A percentile compares a stretch with the other conserved stretches of the same genome.
Conservation (phyloP, 2,113 vertebrate species). For the Thermophis baileyi region DNA sequence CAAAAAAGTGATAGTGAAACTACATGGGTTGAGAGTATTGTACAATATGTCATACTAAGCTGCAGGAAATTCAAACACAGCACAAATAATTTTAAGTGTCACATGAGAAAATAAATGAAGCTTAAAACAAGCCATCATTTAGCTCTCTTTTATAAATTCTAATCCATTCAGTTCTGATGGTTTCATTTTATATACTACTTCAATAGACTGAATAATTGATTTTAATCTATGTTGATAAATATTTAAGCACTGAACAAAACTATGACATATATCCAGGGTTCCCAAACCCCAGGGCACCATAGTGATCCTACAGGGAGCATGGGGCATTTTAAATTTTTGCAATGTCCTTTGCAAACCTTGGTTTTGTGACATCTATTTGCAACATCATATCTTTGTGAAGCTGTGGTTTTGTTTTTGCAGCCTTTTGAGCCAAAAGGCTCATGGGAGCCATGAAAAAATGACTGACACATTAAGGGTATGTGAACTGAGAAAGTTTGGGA, state of each 20-base stretch:
- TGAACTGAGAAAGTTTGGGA: neutral
- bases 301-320: neutral
- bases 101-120: conserved; percentile 3
- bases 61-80: accelerated
- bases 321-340: neutral
- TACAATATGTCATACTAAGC: neutral
- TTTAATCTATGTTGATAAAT: conserved; percentile 20
- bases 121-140: neutral
- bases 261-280: neutral
- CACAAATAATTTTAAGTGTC: neutral
- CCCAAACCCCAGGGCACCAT: neutral
- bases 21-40: neutral
- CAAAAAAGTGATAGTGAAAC: neutral
- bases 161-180: neutral
- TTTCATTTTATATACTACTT: conserved; percentile 17
- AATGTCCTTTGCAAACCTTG: neutral
- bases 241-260: conserved; percentile 20
- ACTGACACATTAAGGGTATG: neutral
- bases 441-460: neutral
- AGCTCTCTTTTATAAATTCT: neutral
- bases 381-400: neutral
- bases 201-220: neutral
- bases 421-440: conserved; percentile 1
- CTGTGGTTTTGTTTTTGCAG: conserved; percentile 1
- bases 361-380: neutral